Percentiles rank a stretch among this genome's conserved stretches.
phyloP scores from a whole-genome alignment of 2,888 invertebrate genomes.

The Amiota mariae region DNA sequence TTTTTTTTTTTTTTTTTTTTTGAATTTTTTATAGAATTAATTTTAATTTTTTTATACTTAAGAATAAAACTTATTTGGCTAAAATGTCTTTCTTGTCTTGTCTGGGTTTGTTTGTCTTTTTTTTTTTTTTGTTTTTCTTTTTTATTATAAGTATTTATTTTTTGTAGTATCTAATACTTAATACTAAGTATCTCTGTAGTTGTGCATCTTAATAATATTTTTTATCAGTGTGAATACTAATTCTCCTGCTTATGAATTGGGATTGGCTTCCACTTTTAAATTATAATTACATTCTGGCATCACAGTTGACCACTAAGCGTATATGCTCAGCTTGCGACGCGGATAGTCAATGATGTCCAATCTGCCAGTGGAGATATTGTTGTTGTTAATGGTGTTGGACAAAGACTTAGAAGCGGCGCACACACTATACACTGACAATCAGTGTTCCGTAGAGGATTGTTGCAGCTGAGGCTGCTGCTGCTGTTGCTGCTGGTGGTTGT shows the following conservation, averaged over 20 bases:
- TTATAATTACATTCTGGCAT: slow-evolving; percentile 50
- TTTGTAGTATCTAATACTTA: neutral
- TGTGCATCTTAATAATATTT: neutral
- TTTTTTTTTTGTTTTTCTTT: neutral
- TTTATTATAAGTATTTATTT: neutral
- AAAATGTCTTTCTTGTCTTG: slow-evolving; percentile 25
- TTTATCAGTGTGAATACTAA: slow-evolving; percentile 32
- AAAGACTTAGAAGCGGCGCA: slow-evolving; percentile 30
- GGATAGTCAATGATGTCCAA: slow-evolving; percentile 42
- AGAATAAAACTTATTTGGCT: slow-evolving; percentile 12
- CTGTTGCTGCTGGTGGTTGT: slow-evolving; percentile 15
- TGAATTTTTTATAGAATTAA: neutral
- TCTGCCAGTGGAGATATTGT: neutral
- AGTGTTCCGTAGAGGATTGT: slow-evolving; percentile 48
- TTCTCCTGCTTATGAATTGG: no score
- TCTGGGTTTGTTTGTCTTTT: slow-evolving; percentile 14
- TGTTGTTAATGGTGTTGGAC: neutral
- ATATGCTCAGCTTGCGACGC: slow-evolving; percentile 65
- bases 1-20: slow-evolving; percentile 3
- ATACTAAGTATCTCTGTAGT: slow-evolving; percentile 10
- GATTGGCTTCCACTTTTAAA: no score
- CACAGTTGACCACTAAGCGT: slow-evolving; percentile 69
- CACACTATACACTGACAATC: slow-evolving; percentile 59
- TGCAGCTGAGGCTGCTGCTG: slow-evolving; percentile 23
- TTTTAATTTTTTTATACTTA: slow-evolving; percentile 13